These are phyloP conservation scores for Macroramphosus scolopax DNA, from an alignment of 2,797 vertebrate genomes.

Conservation along the genomic window DNA sequence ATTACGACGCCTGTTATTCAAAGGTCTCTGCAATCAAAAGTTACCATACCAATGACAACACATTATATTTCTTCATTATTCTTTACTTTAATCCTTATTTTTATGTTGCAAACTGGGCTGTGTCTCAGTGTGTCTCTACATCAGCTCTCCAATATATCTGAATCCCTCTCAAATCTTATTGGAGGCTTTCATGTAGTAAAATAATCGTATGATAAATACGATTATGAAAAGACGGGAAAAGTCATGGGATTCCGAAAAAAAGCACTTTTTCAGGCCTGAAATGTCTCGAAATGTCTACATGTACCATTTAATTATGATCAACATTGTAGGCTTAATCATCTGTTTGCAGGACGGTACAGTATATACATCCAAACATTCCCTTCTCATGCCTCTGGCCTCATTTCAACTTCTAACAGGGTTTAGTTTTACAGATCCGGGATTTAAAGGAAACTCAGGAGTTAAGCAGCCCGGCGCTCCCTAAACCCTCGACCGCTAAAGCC, in stretches of 20 bases:
- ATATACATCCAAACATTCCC: not conserved
- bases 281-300: too few relatives aligned
- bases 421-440: constrained; percentile 2
- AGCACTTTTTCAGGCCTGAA: too few relatives aligned
- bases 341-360: not conserved
- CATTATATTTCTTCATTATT: not conserved
- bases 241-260: too few relatives aligned
- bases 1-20: too few relatives aligned
- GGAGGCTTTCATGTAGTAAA: not conserved
- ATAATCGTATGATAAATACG: too few relatives aligned
- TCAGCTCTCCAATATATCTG: too few relatives aligned
- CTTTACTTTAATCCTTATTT: not conserved
- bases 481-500: not conserved
- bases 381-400: not conserved
- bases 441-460: constrained; percentile 1
- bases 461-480: not conserved
- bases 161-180: not conserved
- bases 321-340: not conserved
- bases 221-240: too few relatives aligned
- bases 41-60: not conserved
- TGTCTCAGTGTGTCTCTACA: too few relatives aligned
- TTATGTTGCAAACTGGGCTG: too few relatives aligned
- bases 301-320: too few relatives aligned
- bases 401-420: not conserved
- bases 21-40: not conserved